Base-by-base conservation (phyloP, 2,113 vertebrate genomes). In the Xerus inauris region DNA sequence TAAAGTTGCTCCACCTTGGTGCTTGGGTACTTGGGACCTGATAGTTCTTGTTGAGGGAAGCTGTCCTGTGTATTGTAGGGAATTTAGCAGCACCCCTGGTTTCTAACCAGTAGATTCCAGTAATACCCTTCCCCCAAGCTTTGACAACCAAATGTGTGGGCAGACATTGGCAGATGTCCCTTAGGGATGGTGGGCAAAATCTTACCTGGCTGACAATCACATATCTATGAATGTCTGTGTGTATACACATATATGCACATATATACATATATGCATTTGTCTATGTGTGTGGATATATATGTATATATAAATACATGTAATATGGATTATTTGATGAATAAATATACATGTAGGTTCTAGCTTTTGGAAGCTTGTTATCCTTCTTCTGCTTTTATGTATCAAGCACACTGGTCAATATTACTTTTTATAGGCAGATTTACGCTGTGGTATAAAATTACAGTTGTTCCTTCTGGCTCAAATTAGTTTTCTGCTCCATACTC, bases 381-480 rank as follows among this genome's bases (percentile, higher is more conserved):
- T 10, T 81, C 26, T 72, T 69, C 75, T 69, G 30, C 16, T 83
- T 87, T 69, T 32, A 65, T 5, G n/a, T 81, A 87, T 76, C 40
- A 77, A 87, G n/a, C 22, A 22, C 8, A 38, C 22, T 65, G 42
- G 49, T 67, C 77, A 96, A 40, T 3, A 35, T 1, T 42, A 54
- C 40, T 30, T 59, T 47, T 59, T 40, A 35, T 28, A 26, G 54
- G 14, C 3, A n/a, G 19, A 20, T 67, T 72, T 89, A 67, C 54
- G 67, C 26, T 77, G 9, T 38, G 57, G 47, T 49, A 30, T 67
- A 81, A 51, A 4, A 42, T 62, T 71, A 71, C 0, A 30, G 30
- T 54, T 94, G 76, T 81, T 16, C 83, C 57, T 64, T 75, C n/a
- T 62, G 76, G 54, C 30, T 91, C 47, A 95, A 30, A 82, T 77